Conservation (phyloP, 2,113 vertebrate genomes). For the Barnardius zonarius region DNA sequence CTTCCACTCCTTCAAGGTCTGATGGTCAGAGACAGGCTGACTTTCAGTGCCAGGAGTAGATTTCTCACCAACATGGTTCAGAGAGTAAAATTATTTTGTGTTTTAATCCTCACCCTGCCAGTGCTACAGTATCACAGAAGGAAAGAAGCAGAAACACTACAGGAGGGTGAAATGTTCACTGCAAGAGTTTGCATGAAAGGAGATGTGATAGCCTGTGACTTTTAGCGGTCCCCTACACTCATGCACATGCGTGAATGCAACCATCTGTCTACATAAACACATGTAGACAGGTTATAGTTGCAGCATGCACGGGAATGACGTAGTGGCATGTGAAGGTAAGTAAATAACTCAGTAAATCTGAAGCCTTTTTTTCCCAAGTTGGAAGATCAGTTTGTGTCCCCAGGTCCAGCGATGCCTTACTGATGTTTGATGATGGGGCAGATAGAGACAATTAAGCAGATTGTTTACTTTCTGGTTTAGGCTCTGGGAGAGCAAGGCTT, state of each 20-base stretch:
- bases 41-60: background rate
- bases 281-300: background rate
- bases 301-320: rapidly evolving
- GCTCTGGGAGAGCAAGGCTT: background rate
- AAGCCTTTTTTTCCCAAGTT: background rate
- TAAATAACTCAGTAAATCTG: background rate
- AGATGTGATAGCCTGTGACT: background rate
- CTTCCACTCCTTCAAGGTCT: background rate
- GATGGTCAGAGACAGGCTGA: background rate
- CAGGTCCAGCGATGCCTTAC: background rate
- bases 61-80: background rate
- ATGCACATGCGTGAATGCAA: rapidly evolving
- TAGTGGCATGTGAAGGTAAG: background rate
- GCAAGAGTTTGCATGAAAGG: background rate
- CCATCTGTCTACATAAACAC: background rate
- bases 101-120: background rate
- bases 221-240: background rate
- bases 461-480: background rate
- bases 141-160: background rate
- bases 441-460: background rate
- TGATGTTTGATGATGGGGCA: background rate
- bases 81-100: background rate
- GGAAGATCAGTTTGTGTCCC: background rate
- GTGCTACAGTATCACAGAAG: background rate
- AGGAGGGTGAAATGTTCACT: background rate